A percentile compares a stretch with the other conserved stretches of the same genome.
phyloP scores from a whole-genome alignment of 2,113 vertebrate genomes.

The Riparia riparia region DNA sequence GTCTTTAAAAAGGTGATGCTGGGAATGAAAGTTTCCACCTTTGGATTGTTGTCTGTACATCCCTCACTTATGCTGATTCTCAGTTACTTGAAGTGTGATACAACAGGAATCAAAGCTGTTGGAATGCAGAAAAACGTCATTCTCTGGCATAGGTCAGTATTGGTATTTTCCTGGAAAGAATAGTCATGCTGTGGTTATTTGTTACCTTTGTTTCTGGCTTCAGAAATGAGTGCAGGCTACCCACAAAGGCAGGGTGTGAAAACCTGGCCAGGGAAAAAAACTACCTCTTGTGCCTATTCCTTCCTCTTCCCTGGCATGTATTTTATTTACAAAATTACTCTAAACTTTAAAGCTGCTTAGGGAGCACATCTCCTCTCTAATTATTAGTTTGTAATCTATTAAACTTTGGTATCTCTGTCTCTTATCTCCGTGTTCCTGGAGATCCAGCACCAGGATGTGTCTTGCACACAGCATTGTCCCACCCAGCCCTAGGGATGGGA shows the following conservation, averaged over 20 bases:
- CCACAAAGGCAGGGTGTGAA: not conserved
- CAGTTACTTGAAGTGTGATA: not conserved
- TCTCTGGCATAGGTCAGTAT: not conserved
- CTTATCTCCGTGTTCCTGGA: fast-evolving
- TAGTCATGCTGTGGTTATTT: not conserved
- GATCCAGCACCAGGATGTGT: not conserved
- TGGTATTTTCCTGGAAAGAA: not conserved
- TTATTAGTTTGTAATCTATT: not conserved
- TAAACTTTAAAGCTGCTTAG: not conserved
- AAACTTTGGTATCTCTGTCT: not conserved
- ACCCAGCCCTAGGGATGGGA: not conserved
- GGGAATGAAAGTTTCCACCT: not conserved
- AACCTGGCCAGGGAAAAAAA: not conserved
- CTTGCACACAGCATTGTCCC: not conserved
- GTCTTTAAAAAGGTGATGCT: not conserved
- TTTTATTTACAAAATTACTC: not conserved
- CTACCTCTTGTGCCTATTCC: not conserved
- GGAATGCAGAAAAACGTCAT: not conserved
- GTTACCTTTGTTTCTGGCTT: not conserved
- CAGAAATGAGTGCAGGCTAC: not conserved
- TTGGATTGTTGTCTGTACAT: not conserved
- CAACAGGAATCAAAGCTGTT: not conserved
- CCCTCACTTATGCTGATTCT: not conserved
- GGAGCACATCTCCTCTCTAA: not conserved
- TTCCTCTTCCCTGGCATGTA: too few species aligned